A percentile compares a stretch with the other conserved stretches of the same genome.
Conservation (phyloP, 2,888 invertebrate species). For the Chrysotoxum bicinctum region DNA sequence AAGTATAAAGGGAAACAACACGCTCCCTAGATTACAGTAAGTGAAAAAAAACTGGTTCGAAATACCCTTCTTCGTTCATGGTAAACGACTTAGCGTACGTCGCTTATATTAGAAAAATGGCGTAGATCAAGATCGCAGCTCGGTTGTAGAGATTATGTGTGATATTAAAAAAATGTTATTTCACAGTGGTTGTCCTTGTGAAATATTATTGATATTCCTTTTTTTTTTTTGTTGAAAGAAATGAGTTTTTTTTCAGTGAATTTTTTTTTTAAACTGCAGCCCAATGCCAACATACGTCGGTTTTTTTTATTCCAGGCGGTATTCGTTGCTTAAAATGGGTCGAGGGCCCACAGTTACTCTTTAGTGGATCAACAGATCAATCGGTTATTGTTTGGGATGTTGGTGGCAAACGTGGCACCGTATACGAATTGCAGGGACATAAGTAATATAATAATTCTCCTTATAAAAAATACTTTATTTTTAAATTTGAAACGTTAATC, state of each 20-base stretch:
- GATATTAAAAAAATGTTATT: too few relatives aligned
- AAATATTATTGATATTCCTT: too few relatives aligned
- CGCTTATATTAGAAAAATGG: too few relatives aligned
- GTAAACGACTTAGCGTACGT: too few relatives aligned
- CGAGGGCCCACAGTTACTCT: slow-evolving; percentile 92
- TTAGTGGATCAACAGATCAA: slow-evolving; percentile 98
- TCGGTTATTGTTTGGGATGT: slow-evolving; percentile 99
- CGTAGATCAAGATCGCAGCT: too few relatives aligned
- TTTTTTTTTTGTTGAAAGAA: background rate
- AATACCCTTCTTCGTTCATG: too few relatives aligned
- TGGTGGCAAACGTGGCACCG: slow-evolving; percentile 97
- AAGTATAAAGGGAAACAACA: too few relatives aligned
- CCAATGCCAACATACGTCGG: background rate
- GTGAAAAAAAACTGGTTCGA: too few relatives aligned
- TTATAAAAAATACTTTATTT: background rate
- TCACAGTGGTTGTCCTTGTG: too few relatives aligned
- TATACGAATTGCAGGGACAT: slow-evolving; percentile 97
- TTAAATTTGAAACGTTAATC: background rate
- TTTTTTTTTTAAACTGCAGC: background rate
- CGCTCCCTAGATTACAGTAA: too few relatives aligned
- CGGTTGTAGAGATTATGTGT: too few relatives aligned
- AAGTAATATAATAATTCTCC: slow-evolving; percentile 84
- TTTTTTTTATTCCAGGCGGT: slow-evolving; percentile 74
- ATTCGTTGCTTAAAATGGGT: slow-evolving; percentile 97
- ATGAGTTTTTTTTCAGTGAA: background rate